Percentiles rank a stretch among this genome's conserved stretches.
Conservation (phyloP, 2,888 invertebrate genomes). For the Ennomos fuscantarius region DNA sequence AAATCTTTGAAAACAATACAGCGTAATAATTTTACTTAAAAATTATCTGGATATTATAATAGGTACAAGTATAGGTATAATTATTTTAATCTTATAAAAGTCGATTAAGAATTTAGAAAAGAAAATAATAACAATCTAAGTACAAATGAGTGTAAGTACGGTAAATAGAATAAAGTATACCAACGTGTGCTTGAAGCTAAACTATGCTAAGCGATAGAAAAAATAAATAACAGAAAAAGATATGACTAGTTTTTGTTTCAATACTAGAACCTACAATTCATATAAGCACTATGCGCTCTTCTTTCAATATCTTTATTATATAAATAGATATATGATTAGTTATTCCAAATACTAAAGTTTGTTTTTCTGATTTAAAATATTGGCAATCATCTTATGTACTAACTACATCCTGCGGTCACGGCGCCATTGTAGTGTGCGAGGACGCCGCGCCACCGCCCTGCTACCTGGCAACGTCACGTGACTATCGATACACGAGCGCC, state of each 20-base stretch:
- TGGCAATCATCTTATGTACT: constrained; percentile 80
- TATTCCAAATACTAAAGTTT: constrained; percentile 78
- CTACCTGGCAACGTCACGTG: constrained; percentile 56
- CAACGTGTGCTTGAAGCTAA: constrained; percentile 82
- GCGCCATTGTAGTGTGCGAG: constrained; percentile 32
- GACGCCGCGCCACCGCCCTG: constrained; percentile 54
- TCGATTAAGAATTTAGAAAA: constrained; percentile 42
- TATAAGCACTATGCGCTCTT: constrained; percentile 85
- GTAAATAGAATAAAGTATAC: constrained; percentile 54
- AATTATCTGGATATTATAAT: constrained; percentile 17
- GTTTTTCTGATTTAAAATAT: constrained; percentile 80
- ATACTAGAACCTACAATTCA: constrained; percentile 80
- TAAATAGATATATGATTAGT: constrained; percentile 84
- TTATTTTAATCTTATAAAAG: constrained; percentile 29
- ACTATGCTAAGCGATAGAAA: constrained; percentile 84
- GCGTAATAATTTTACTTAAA: constrained; percentile 29
- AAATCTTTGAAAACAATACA: constrained; percentile 44
- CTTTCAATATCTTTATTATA: constrained; percentile 80
- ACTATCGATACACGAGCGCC: constrained; percentile 48
- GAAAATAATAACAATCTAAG: constrained; percentile 41
- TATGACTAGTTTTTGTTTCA: constrained; percentile 84
- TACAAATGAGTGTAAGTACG: constrained; percentile 48
- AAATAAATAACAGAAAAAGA: constrained; percentile 78
- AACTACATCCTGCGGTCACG: constrained; percentile 67
- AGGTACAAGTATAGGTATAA: constrained; percentile 23